Evolutionary conservation across 2,113 vertebrate genomes (phyloP).

Genomic region (Pelecanoides urinatrix): DNA sequence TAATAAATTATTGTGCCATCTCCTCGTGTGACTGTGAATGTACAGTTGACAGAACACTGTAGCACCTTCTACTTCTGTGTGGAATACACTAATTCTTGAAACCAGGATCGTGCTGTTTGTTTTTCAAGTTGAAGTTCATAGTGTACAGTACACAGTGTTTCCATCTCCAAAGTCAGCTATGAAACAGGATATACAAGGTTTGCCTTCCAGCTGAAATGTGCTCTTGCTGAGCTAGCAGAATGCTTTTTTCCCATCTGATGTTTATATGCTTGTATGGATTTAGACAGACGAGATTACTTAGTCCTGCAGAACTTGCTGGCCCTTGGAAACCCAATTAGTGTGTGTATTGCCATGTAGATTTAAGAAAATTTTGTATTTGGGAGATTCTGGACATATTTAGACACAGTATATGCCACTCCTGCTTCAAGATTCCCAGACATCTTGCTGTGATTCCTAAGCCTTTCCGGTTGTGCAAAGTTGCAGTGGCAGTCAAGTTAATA

Average conservation of each 20-base stretch:
- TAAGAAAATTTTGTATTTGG: background rate
- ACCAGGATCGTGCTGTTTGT: background rate
- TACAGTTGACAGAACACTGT: background rate
- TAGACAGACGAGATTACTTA: background rate
- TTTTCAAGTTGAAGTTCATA: background rate
- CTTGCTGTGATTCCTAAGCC: background rate
- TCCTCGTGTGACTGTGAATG: fast-evolving
- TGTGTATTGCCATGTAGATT: background rate
- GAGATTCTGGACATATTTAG: background rate
- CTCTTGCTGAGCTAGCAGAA: background rate
- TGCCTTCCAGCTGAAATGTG: background rate
- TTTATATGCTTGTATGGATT: background rate
- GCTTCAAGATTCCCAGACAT: background rate
- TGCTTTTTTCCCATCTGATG: background rate
- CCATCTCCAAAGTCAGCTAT: background rate
- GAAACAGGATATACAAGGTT: background rate
- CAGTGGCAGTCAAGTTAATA: background rate
- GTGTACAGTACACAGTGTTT: background rate
- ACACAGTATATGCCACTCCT: background rate
- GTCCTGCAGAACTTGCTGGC: background rate
- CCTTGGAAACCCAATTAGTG: background rate
- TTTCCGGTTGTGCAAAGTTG: background rate
- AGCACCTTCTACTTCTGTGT: background rate
- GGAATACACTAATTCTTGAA: background rate
- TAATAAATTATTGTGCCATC: background rate